Evolutionary conservation across 2,797 vertebrate species (phyloP), one percentile per base, ranked within the genome.

Genomic region (Molossus alvarezi): DNA sequence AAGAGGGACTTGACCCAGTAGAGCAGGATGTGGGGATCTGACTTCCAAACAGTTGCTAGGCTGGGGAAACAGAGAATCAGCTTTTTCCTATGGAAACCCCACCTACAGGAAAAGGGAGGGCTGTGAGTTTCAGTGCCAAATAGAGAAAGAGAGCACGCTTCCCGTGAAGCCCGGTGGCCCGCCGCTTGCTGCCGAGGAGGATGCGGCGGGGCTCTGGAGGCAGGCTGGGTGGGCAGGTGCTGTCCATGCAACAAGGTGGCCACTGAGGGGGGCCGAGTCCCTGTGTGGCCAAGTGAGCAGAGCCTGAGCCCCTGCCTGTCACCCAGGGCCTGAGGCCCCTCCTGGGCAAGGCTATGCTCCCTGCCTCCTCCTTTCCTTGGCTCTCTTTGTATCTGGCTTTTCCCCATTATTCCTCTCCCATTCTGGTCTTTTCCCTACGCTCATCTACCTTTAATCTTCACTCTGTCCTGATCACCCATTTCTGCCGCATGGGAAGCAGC

Each of bases 51-150:
- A 41, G 95, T 97, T 95, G 97, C 88, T 88, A 33, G 93, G 88
- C 97, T 95, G n/a, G 21, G 97, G 97, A 98, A 98, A 96, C 95
- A 98, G 97, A 98, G 97, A 96, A 90, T 97, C 97, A 80, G 97
- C 97, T 97, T 98, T 98, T 98, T 98, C 98, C 98, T 98, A 98
- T 98, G 98, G 98, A 99, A 98, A 98, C 98, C 97, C 98, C 98
- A 98, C 98, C 98, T 98, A 98, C 98, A 98, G 98, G 98, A 99
- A 99, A 98, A 98, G 98, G 98, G 98, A 98, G 98, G 98, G 96
- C 95, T 95, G 64, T 84, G 96, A 67, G 93, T 95, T 98, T 93
- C 80, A 96, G 95, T 97, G 97, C 98, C 99, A 97, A 94, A 96
- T 95, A 97, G 96, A 95, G 97, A 97, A 96, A 96, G 96, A 97